Percentiles rank a stretch among this genome's conserved stretches.
Evolutionary conservation across 1,140 invertebrate genomes (phyloP).

Genomic region (Micrasema longulum): DNA sequence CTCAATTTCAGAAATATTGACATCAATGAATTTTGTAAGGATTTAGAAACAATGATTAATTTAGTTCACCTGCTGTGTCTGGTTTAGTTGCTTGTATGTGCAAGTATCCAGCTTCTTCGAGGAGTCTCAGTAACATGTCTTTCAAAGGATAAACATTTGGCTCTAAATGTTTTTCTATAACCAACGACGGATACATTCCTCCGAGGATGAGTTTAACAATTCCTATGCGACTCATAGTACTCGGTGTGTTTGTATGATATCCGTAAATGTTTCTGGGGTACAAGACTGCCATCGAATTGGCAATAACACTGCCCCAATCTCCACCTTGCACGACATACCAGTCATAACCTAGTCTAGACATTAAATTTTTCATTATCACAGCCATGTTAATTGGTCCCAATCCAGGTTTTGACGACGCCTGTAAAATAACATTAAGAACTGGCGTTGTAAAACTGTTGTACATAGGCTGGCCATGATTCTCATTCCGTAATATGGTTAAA

Average conservation of each 20-base stretch:
- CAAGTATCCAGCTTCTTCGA: conserved; percentile 83
- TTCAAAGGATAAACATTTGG: conserved; percentile 74
- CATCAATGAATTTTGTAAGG: too few relatives aligned
- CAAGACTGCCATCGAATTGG: conserved; percentile 70
- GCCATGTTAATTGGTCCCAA: conserved; percentile 74
- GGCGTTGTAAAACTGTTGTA: too few relatives aligned
- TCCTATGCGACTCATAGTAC: conserved; percentile 8
- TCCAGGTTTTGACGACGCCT: conserved; percentile 72
- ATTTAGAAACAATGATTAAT: too few relatives aligned
- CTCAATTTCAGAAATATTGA: too few relatives aligned
- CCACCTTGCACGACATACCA: conserved; percentile 88
- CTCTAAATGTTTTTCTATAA: conserved; percentile 63
- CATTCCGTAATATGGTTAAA: too few relatives aligned
- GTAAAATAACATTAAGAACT: too few relatives aligned
- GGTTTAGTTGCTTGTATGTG: conserved; percentile 91
- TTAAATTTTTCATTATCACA: conserved; percentile 84
- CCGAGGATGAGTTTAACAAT: conserved; percentile 29
- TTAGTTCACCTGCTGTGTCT: conserved; percentile 91
- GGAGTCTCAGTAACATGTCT: conserved; percentile 63
- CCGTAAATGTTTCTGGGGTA: conserved; percentile 79
- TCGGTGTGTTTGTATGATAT: conserved; percentile 62
- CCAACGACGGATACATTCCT: conserved; percentile 57
- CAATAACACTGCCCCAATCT: conserved; percentile 82
- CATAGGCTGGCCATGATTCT: too few relatives aligned
- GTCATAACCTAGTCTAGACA: conserved; percentile 81